Base-by-base conservation (phyloP, 2,888 invertebrate species). In the Chaitophorus viminalis region DNA sequence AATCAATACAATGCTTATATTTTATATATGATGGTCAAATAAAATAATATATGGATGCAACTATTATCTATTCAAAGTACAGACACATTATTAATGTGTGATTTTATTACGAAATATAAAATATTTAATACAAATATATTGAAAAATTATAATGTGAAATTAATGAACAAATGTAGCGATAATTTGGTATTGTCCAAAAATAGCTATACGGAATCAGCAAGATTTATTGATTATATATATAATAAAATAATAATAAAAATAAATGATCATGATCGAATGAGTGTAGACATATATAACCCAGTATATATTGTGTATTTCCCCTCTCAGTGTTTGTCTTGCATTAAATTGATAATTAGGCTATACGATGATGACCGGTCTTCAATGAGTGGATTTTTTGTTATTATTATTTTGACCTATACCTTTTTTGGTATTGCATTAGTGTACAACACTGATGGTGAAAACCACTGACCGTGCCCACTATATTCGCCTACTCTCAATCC, bases 401-500 rank as follows among this genome's bases (percentile, higher is more conserved):
- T 79, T 76, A 75, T 76, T 70, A 85, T 85, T 78, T 86, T 52
- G 72, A 86, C 60, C 78, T 54, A 79, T 79, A 72, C 86, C 86
- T 36, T 86, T 72, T 86, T 86, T 79, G 86, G 86, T 39, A 60
- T 54, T 86, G 54, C 60, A 86, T 86, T 86, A 54, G 39, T 79
- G 33, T 78, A 78, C 78, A 18, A 72, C 29, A 33, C 36, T 29
- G 60, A 36, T 31, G 86, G 54, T 72, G 6, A 86, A 86, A 86
- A 86, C 78, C 54, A 78, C 78, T 54, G 78, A 78, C 86, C 79
- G 79, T 86, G 60, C 86, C 86, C 86, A 86, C 86, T 14, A 8
- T 54, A 86, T 72, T 86, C 86, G 86, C 86, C 86, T 86, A 86
- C 86, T 72, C 86, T 54, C 72, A 46, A 86, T 72, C 70, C 86